These are phyloP conservation scores for Lamellibrachia luymesi DNA, from an alignment of 1,140 invertebrate genomes.

Conservation along the genomic window DNA sequence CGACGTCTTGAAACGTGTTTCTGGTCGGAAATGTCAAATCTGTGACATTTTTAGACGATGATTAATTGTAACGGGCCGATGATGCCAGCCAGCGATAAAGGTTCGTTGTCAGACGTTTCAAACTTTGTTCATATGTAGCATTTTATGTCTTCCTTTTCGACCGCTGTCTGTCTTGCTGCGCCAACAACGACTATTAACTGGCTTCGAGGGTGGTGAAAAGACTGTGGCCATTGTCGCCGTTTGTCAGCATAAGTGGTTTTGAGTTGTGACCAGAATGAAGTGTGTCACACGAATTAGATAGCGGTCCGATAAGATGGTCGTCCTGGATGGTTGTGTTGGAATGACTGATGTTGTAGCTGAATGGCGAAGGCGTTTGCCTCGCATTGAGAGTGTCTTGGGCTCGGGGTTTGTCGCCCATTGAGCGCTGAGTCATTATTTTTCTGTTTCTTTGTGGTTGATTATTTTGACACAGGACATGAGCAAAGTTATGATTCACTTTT, in stretches of 20 bases:
- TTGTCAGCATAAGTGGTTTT: slow-evolving; percentile 5
- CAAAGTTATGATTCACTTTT: background rate
- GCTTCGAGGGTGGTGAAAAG: background rate
- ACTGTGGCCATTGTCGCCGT: background rate
- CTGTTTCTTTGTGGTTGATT: too few species aligned
- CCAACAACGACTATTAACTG: background rate
- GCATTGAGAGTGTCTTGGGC: background rate
- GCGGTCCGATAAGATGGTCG: background rate
- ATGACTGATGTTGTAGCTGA: background rate
- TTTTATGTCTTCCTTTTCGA: slow-evolving; percentile 1
- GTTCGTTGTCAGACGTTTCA: background rate
- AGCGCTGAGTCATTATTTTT: too few species aligned
- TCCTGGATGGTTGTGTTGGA: background rate
- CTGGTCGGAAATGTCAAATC: background rate
- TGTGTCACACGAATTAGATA: background rate
- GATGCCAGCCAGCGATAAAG: background rate
- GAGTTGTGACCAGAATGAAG: background rate
- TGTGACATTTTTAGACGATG: background rate
- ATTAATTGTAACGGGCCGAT: background rate
- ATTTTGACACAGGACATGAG: too few species aligned
- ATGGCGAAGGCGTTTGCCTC: background rate
- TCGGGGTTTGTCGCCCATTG: background rate
- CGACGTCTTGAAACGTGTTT: background rate
- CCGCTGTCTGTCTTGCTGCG: background rate
- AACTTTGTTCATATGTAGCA: background rate